A percentile compares a stretch with the other conserved stretches of the same genome.
Evolutionary conservation across 2,888 invertebrate species (phyloP).

Genomic region (Caenorhabditis angaria): DNA sequence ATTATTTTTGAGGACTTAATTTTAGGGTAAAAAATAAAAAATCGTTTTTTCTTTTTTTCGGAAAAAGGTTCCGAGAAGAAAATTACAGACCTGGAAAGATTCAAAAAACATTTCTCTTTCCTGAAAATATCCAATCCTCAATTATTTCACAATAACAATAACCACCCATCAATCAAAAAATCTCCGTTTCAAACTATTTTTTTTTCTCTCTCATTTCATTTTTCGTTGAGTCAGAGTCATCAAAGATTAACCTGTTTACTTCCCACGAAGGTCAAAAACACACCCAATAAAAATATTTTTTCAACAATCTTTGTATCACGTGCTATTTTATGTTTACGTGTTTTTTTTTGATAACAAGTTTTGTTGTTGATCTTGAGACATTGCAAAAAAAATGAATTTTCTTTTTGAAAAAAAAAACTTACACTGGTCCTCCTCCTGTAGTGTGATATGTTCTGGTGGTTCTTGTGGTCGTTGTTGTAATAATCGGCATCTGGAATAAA

Average conservation of each 20-base stretch:
- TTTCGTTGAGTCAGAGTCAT: neutral
- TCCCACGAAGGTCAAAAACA: neutral
- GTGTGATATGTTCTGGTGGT: conserved; percentile 44
- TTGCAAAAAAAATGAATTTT: neutral
- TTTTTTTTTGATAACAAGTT: neutral
- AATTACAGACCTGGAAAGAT: too few relatives aligned
- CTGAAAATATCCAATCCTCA: too few relatives aligned
- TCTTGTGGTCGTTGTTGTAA: conserved; percentile 37
- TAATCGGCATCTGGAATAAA: conserved; percentile 34
- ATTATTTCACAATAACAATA: too few relatives aligned
- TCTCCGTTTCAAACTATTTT: neutral
- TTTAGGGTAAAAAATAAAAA: neutral
- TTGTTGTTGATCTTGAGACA: neutral
- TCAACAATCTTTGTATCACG: neutral
- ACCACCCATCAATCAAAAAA: too few relatives aligned
- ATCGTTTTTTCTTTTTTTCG: too few relatives aligned
- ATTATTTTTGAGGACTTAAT: neutral
- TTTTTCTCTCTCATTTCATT: too few relatives aligned
- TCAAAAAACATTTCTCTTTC: too few relatives aligned
- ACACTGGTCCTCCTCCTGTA: conserved; percentile 7
- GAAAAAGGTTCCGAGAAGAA: too few relatives aligned
- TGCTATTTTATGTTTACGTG: neutral
- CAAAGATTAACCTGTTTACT: neutral
- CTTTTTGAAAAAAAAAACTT: neutral
- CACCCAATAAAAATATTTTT: neutral